These are phyloP conservation scores for Salticus scenicus DNA, from an alignment of 2,888 invertebrate genomes.

Conservation along the genomic window DNA sequence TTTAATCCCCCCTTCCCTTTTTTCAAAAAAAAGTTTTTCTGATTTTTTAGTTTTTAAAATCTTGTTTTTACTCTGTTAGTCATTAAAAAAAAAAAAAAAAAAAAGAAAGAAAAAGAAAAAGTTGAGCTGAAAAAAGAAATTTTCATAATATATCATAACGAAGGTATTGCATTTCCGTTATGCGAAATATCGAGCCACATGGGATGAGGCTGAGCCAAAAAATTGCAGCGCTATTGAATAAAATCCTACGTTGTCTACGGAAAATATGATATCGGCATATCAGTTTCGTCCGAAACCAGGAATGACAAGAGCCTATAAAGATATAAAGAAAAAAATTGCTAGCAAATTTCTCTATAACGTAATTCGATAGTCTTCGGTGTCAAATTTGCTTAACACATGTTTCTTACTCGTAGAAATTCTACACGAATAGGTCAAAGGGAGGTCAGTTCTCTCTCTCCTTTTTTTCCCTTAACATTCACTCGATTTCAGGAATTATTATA, in stretches of 20 bases:
- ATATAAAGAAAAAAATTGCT: background rate
- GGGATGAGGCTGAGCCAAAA: background rate
- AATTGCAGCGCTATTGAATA: background rate
- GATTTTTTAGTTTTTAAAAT: too few relatives aligned
- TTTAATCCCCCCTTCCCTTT: too few relatives aligned
- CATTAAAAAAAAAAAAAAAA: too few relatives aligned
- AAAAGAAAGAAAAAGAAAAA: too few relatives aligned
- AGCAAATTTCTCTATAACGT: background rate
- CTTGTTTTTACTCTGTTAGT: too few relatives aligned
- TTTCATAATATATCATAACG: too few relatives aligned
- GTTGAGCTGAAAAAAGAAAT: too few relatives aligned
- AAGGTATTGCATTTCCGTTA: too few relatives aligned
- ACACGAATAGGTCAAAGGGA: slow-evolving; percentile 2
- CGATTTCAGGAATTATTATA: background rate
- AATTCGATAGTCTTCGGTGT: background rate
- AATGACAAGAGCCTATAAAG: background rate
- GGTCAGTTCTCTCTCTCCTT: background rate
- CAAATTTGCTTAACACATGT: slow-evolving; percentile 3
- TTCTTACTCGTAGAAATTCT: background rate
- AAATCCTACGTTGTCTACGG: background rate
- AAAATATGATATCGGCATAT: background rate
- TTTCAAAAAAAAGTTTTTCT: too few relatives aligned
- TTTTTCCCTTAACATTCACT: background rate
- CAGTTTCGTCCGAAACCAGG: background rate
- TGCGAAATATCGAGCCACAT: background rate